A percentile compares a stretch with the other conserved stretches of the same genome.
Conservation (phyloP, 2,888 invertebrate genomes). For the Euzophera pinguis region DNA sequence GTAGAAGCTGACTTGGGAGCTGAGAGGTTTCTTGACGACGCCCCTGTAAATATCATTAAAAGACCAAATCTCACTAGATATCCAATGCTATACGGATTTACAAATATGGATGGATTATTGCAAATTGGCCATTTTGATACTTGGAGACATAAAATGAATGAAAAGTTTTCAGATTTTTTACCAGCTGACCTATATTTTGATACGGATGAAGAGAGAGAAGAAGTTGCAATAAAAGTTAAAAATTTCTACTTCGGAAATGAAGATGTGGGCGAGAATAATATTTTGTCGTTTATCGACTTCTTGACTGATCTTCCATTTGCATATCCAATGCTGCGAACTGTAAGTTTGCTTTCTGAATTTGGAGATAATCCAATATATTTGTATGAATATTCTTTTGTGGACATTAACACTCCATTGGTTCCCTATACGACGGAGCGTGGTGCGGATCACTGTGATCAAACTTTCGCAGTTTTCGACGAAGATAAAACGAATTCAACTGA, state of each 20-base stretch:
- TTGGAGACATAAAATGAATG: conserved; percentile 32
- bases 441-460: conserved; percentile 39
- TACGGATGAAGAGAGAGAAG: conserved; percentile 19
- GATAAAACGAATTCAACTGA: conserved; percentile 20
- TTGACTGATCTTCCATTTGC: conserved; percentile 46
- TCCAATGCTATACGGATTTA: conserved; percentile 44
- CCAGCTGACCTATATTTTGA: conserved; percentile 15
- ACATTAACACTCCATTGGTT: conserved; percentile 29
- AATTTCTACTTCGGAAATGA: conserved; percentile 33
- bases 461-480: conserved; percentile 23
- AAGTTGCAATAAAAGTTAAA: conserved; percentile 24
- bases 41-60: conserved; percentile 37
- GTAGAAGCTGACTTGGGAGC: conserved; percentile 31
- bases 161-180: conserved; percentile 30
- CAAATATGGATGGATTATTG: conserved; percentile 36
- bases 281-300: conserved; percentile 24
- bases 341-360: conserved; percentile 28
- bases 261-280: conserved; percentile 16
- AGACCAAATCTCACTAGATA: conserved; percentile 31
- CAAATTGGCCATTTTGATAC: conserved; percentile 23
- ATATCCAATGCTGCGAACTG: conserved; percentile 34
- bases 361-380: conserved; percentile 39
- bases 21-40: conserved; percentile 35
- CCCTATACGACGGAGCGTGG: conserved; percentile 34
- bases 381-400: conserved; percentile 43